Conservation (phyloP, 2,888 invertebrate species). For the Euplexia lucipara region DNA sequence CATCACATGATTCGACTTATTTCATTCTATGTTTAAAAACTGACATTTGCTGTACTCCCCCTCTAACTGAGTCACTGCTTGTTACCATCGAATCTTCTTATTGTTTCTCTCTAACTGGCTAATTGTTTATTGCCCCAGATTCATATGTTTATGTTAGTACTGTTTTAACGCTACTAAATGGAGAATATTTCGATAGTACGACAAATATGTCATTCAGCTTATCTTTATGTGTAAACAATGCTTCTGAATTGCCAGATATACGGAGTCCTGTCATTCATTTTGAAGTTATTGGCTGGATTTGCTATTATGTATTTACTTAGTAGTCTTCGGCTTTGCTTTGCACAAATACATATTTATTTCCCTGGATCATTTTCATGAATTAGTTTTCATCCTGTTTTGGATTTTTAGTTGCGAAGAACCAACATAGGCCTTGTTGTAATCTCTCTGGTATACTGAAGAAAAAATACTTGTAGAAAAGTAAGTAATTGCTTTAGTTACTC, state of each 20-base stretch:
- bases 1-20: slow-evolving; percentile 34
- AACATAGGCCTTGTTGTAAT: too few relatives aligned
- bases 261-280: neutral
- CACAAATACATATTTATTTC: neutral
- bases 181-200: slow-evolving; percentile 9
- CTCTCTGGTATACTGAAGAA: neutral
- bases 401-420: too few relatives aligned
- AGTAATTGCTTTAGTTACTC: slow-evolving; percentile 24
- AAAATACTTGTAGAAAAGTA: slow-evolving; percentile 19
- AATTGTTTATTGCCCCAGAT: slow-evolving; percentile 31
- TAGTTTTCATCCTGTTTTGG: neutral
- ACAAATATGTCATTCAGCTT: slow-evolving; percentile 9
- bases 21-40: slow-evolving; percentile 32
- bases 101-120: slow-evolving; percentile 35
- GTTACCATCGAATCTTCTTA: slow-evolving; percentile 26
- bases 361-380: neutral
- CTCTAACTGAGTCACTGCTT: slow-evolving; percentile 34
- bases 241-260: neutral
- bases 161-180: slow-evolving; percentile 13
- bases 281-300: neutral
- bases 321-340: neutral
- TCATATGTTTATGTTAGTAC: slow-evolving; percentile 16
- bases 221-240: slow-evolving; percentile 10
- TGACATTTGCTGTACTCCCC: slow-evolving; percentile 18
- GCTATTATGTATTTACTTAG: neutral